Conservation (phyloP, 1,140 invertebrate species). For the Phortica variegata region DNA sequence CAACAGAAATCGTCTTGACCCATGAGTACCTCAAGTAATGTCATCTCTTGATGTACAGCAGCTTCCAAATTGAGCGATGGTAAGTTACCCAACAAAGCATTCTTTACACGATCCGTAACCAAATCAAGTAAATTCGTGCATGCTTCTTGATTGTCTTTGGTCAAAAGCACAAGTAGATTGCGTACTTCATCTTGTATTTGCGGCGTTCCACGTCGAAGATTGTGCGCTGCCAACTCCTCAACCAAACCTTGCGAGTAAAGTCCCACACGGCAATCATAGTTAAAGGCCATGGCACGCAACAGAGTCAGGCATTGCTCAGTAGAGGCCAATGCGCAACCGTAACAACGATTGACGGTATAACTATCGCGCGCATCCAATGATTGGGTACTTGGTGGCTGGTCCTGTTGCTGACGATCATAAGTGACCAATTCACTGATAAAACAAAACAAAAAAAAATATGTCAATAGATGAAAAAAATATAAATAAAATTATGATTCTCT, state of each 20-base stretch:
- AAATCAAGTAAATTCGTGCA: constrained; percentile 84
- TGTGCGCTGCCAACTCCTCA: constrained; percentile 86
- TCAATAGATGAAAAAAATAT: background rate
- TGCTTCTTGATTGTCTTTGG: constrained; percentile 82
- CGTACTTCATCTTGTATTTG: constrained; percentile 85
- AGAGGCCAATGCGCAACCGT: constrained; percentile 82
- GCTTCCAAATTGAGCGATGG: constrained; percentile 71
- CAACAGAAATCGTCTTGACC: constrained; percentile 93
- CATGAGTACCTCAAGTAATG: constrained; percentile 81
- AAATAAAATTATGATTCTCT: background rate
- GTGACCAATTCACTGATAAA: constrained; percentile 78
- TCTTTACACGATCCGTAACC: constrained; percentile 78
- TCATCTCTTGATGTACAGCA: constrained; percentile 83
- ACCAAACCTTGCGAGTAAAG: constrained; percentile 86
- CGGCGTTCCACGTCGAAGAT: constrained; percentile 76
- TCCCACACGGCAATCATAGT: constrained; percentile 72
- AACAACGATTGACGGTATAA: constrained; percentile 65
- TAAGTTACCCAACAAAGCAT: constrained; percentile 67
- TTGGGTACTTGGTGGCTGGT: constrained; percentile 49
- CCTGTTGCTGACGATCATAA: constrained; percentile 82
- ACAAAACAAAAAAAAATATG: constrained; percentile 20
- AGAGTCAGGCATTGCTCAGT: constrained; percentile 93
- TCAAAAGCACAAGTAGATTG: constrained; percentile 85
- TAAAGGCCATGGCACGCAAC: constrained; percentile 86
- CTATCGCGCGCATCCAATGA: constrained; percentile 20